phyloP scores from a whole-genome alignment of 2,888 invertebrate species.

The Tachina lurida region DNA sequence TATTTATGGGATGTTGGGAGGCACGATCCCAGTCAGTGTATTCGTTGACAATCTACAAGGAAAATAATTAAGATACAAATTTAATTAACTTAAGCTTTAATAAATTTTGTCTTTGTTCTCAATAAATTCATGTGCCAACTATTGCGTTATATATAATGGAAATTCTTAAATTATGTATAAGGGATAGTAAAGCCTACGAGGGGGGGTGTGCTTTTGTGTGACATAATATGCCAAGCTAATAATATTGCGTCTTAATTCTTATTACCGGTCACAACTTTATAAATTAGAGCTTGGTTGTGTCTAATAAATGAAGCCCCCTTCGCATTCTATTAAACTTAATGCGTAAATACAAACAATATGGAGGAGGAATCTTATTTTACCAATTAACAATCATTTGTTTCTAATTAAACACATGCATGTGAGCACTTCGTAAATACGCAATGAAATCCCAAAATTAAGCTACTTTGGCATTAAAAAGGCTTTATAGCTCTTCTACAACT shows the following conservation, averaged over 20 bases:
- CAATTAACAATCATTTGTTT: slow-evolving; percentile 55
- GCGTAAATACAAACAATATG: neutral
- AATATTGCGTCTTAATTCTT: too few species aligned
- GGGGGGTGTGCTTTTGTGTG: neutral
- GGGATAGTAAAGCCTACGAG: neutral
- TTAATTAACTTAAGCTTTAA: too few species aligned
- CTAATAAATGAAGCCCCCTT: neutral
- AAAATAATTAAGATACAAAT: neutral
- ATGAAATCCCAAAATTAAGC: slow-evolving; percentile 63
- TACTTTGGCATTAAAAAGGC: slow-evolving; percentile 42
- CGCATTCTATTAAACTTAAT: slow-evolving; percentile 27
- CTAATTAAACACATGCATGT: slow-evolving; percentile 45
- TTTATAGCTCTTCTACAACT: slow-evolving; percentile 16
- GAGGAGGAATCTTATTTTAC: slow-evolving; percentile 18
- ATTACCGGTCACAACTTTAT: too few species aligned
- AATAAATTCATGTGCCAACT: neutral
- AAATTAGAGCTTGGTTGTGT: too few species aligned
- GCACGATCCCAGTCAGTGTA: slow-evolving; percentile 99
- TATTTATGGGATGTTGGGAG: slow-evolving; percentile 94
- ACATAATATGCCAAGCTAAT: too few species aligned
- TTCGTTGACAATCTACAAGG: slow-evolving; percentile 89
- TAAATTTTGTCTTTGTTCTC: neutral
- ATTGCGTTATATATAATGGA: neutral
- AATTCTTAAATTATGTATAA: neutral
- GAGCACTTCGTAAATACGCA: slow-evolving; percentile 60